Evolutionary conservation across 1,140 invertebrate species (phyloP).

Genomic region (Diorhabda elongata): DNA sequence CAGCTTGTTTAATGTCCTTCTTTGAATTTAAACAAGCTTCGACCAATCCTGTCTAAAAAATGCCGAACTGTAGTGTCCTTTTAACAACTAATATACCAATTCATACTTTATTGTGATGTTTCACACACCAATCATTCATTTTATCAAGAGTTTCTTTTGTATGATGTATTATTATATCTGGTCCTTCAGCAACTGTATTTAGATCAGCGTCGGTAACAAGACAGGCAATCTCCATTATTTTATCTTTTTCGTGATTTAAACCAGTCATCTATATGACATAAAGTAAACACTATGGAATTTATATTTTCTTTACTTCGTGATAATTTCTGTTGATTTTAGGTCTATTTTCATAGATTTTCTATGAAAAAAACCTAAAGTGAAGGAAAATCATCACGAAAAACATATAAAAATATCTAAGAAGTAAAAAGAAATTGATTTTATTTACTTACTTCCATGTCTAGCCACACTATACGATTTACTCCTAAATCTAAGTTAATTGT

Average conservation of each 20-base stretch:
- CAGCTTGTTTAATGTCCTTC: conserved; percentile 62
- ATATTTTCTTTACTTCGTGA: not conserved
- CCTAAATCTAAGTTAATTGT: conserved; percentile 31
- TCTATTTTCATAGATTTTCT: not conserved
- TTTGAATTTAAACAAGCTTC: conserved; percentile 65
- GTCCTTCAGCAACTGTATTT: conserved; percentile 72
- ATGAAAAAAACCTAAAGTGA: not conserved
- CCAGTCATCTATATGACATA: conserved; percentile 44
- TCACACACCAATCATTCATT: conserved; percentile 81
- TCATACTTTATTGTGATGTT: conserved; percentile 67
- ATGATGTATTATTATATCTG: conserved; percentile 79
- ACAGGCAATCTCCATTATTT: conserved; percentile 85
- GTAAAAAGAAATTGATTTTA: conserved; percentile 11
- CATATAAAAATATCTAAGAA: conserved; percentile 36
- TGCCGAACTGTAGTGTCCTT: no score
- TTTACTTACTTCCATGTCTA: conserved; percentile 44
- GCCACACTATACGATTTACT: conserved; percentile 43
- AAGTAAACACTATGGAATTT: not conserved
- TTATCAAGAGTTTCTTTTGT: conserved; percentile 63
- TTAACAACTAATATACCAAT: conserved; percentile 3
- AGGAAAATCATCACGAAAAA: not conserved
- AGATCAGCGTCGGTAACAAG: conserved; percentile 80
- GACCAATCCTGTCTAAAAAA: conserved; percentile 70
- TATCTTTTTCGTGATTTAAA: conserved; percentile 69
- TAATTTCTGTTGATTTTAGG: not conserved